phyloP scores from a whole-genome alignment of 2,888 invertebrate species.

The Lasioglossum lativentre region DNA sequence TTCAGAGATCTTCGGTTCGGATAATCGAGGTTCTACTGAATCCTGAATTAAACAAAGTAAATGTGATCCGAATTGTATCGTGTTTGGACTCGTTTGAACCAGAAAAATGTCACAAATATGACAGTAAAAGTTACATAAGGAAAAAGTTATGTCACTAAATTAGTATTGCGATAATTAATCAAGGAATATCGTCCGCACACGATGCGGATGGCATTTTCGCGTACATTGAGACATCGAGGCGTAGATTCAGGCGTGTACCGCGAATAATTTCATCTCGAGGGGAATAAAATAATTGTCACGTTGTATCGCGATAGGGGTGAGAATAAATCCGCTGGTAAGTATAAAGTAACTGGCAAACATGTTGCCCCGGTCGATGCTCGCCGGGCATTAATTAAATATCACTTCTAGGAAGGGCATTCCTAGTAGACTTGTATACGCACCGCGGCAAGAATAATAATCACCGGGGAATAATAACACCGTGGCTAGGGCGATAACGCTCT shows the following conservation, averaged over 20 bases:
- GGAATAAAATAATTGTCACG: not conserved
- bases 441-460: conserved; percentile 64
- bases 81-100: no score
- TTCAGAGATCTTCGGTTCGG: no score
- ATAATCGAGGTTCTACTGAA: no score
- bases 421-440: conserved; percentile 37
- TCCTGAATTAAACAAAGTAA: no score
- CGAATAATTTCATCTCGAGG: not conserved
- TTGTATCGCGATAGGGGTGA: not conserved
- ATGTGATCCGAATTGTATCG: no score
- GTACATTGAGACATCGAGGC: not conserved
- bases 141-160: no score
- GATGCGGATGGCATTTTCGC: not conserved
- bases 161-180: not conserved
- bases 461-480: conserved; percentile 65
- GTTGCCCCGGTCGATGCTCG: conserved; percentile 33
- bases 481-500: conserved; percentile 46
- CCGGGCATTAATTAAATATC: conserved; percentile 71
- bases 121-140: no score
- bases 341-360: conserved; percentile 11
- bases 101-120: no score
- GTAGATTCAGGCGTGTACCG: not conserved
- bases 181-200: not conserved
- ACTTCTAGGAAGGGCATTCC: conserved; percentile 58
- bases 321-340: not conserved